These are phyloP conservation scores for Hexactinellida sp. DNA, from an alignment of 37 sponge, comb jelly and placozoan species.

Conservation along the genomic window DNA sequence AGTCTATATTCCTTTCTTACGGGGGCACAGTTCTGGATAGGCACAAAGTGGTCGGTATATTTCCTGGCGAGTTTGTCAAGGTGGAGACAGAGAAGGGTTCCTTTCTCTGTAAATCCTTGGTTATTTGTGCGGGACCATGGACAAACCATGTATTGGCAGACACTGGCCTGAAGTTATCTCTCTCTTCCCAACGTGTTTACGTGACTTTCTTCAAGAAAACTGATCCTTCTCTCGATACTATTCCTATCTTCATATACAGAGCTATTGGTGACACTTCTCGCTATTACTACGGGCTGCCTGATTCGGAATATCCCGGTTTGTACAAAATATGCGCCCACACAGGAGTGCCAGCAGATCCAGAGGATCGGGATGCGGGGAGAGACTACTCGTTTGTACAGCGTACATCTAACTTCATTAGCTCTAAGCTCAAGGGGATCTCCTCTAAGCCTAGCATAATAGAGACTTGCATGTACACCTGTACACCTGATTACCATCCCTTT, in stretches of 20 bases:
- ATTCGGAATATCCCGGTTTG: slow-evolving; percentile 67
- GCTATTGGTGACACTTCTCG: background rate
- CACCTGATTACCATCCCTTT: slow-evolving; percentile 16
- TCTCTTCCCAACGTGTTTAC: background rate
- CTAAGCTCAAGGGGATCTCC: background rate
- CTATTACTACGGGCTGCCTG: slow-evolving; percentile 42
- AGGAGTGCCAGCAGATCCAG: background rate
- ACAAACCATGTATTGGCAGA: slow-evolving; percentile 23
- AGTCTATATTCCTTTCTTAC: slow-evolving; percentile 40
- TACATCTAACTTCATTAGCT: slow-evolving; percentile 15
- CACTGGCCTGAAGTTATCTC: slow-evolving; percentile 42
- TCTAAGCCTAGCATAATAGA: slow-evolving; percentile 22
- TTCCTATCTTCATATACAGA: slow-evolving; percentile 38
- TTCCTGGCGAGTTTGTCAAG: slow-evolving; percentile 29
- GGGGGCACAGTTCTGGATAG: slow-evolving; percentile 51
- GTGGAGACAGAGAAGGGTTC: slow-evolving; percentile 31
- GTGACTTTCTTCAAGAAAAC: background rate
- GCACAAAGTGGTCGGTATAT: slow-evolving; percentile 40
- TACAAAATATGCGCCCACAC: slow-evolving; percentile 41
- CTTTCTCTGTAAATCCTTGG: slow-evolving; percentile 32
- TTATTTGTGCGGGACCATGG: slow-evolving; percentile 68
- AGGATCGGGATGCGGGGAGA: background rate
- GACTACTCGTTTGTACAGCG: background rate
- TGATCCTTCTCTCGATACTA: background rate
- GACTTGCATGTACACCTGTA: slow-evolving; percentile 17